These are phyloP conservation scores for Gallinago undulata DNA, from an alignment of 2,113 vertebrate genomes.

Conservation along the genomic window DNA sequence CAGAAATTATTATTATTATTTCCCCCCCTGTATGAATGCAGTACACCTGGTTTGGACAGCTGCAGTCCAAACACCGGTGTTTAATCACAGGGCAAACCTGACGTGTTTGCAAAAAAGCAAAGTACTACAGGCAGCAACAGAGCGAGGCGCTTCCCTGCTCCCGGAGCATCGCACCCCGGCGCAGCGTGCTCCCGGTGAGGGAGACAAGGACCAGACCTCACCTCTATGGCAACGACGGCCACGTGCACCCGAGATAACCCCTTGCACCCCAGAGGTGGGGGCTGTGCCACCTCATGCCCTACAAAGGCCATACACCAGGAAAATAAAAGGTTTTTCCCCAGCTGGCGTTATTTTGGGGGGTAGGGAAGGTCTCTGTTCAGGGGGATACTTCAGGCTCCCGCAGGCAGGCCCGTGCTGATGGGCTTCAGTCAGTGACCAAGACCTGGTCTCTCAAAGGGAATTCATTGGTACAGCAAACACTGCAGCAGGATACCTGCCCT, in stretches of 20 bases:
- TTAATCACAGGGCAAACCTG: slow-evolving; percentile 21
- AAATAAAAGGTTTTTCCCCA: neutral
- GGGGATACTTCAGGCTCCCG: neutral
- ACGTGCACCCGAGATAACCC: neutral
- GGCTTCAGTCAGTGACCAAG: neutral
- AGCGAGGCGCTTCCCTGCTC: neutral
- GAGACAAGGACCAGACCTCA: neutral
- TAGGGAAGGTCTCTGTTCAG: neutral
- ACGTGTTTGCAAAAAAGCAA: neutral
- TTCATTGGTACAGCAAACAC: neutral
- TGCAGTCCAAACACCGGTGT: neutral
- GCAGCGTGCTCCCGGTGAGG: neutral
- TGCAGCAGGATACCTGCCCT: neutral
- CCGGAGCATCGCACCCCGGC: neutral
- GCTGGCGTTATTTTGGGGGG: neutral
- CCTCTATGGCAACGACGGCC: neutral
- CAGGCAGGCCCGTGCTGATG: neutral
- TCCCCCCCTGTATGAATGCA: neutral
- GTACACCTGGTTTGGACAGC: slow-evolving; percentile 10
- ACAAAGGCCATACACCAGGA: neutral
- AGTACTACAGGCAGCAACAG: neutral
- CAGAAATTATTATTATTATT: neutral
- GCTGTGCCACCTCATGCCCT: neutral
- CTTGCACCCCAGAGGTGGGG: neutral
- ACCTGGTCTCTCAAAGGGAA: neutral